phyloP scores from a whole-genome alignment of 1,140 invertebrate genomes.

The Gryon sp. region DNA sequence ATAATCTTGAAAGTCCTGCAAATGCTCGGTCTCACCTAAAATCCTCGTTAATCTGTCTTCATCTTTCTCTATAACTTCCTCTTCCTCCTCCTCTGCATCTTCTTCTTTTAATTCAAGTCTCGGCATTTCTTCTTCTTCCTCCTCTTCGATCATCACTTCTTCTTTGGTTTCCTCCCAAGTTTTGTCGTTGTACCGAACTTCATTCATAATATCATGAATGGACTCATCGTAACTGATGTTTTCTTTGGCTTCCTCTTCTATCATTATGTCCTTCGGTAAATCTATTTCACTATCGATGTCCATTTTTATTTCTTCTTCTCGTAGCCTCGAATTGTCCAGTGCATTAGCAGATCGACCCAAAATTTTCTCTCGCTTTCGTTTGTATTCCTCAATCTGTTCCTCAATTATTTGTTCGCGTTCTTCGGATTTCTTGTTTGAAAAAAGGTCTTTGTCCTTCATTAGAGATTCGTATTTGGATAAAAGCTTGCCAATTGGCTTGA shows the following conservation, averaged over 20 bases:
- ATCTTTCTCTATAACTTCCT: conserved; percentile 21
- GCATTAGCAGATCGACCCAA: conserved; percentile 62
- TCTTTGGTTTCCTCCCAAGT: conserved; percentile 51
- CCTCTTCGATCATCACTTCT: conserved; percentile 16
- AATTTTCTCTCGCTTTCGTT: conserved; percentile 75
- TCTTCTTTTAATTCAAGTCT: conserved; percentile 20
- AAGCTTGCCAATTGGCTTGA: conserved; percentile 68
- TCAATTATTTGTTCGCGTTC: conserved; percentile 72
- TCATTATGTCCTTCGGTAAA: neutral
- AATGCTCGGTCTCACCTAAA: conserved; percentile 51
- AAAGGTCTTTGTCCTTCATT: conserved; percentile 68
- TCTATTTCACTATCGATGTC: conserved; percentile 38
- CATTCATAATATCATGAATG: conserved; percentile 12
- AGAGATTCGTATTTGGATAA: conserved; percentile 67
- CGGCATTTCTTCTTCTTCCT: conserved; percentile 50
- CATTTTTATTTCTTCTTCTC: conserved; percentile 49
- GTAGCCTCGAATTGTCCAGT: conserved; percentile 8
- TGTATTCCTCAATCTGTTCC: conserved; percentile 78
- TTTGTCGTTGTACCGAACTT: conserved; percentile 61
- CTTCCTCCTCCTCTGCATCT: conserved; percentile 2
- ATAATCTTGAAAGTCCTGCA: conserved; percentile 74
- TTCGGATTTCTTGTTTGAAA: conserved; percentile 61
- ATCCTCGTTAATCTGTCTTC: conserved; percentile 38
- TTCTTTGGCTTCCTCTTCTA: conserved; percentile 34
- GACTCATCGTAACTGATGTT: conserved; percentile 8